Conservation (phyloP, 2,797 vertebrate genomes). For the Sciaenops ocellatus region DNA sequence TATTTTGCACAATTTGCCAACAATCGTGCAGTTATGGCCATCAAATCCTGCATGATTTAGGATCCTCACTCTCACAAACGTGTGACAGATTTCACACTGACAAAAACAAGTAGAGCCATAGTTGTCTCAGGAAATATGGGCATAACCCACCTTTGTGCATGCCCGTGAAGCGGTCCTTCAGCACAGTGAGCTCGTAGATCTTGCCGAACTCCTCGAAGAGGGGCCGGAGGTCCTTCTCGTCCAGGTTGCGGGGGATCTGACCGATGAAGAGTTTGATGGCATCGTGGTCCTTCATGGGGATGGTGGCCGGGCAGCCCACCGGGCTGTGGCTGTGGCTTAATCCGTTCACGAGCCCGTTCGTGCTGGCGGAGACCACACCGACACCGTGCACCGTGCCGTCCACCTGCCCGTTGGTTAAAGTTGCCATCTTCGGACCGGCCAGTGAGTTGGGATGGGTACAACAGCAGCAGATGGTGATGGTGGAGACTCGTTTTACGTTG, state of each 20-base stretch:
- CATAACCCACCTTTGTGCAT: conserved; percentile 96
- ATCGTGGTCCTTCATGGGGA: conserved; percentile 99
- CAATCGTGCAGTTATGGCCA: conserved; percentile 17
- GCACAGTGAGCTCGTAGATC: conserved; percentile 99
- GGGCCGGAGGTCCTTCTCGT: conserved; percentile 99
- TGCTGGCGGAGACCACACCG: conserved; percentile 92
- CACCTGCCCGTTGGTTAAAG: conserved; percentile 99
- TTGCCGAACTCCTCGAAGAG: conserved; percentile 99
- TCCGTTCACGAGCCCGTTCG: conserved; percentile 99
- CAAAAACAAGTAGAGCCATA: conserved; percentile 47
- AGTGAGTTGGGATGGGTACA: conserved; percentile 76
- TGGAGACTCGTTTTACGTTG: conserved; percentile 59
- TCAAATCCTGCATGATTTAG: conserved; percentile 38
- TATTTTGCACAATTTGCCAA: conserved; percentile 27
- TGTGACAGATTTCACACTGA: conserved; percentile 47
- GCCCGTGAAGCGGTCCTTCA: conserved; percentile 99
- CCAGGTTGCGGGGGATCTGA: conserved; percentile 99
- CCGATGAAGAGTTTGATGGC: conserved; percentile 99
- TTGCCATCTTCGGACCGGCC: conserved; percentile 94
- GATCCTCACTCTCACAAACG: conserved; percentile 13
- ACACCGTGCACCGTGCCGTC: conserved; percentile 94
- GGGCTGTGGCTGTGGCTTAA: conserved; percentile 99
- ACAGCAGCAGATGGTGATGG: conserved; percentile 67
- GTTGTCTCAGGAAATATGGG: conserved; percentile 29
- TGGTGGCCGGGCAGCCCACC: conserved; percentile 94